These are phyloP conservation scores for Amblyopsis hoosieri DNA, from an alignment of 2,797 vertebrate genomes.

Conservation along the genomic window DNA sequence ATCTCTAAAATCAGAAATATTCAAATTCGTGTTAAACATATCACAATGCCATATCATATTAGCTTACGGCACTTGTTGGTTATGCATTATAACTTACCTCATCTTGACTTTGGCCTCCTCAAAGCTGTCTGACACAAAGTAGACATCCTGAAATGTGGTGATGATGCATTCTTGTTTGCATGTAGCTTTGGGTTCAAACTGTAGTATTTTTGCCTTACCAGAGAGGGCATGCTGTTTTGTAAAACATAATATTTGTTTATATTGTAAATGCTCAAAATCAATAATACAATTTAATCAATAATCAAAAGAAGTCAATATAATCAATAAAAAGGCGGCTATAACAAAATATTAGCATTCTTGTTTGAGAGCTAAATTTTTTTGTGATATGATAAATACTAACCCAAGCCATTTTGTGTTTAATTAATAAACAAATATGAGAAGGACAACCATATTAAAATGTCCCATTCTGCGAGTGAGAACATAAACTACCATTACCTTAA, in stretches of 20 bases:
- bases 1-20: conserved; percentile 78
- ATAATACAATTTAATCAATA: not conserved
- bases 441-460: not conserved
- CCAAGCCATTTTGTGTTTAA: not conserved
- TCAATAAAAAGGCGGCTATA: not conserved
- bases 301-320: not conserved
- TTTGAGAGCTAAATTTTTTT: not conserved
- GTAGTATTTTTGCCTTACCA: conserved; percentile 86
- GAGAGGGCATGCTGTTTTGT: conserved; percentile 87
- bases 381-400: not conserved
- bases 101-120: conserved; percentile 97
- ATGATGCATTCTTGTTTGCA: conserved; percentile 95
- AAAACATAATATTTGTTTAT: not conserved
- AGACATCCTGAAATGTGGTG: conserved; percentile 94
- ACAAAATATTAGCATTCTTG: not conserved
- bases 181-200: conserved; percentile 90
- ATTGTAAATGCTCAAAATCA: not conserved
- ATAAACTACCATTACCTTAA: conserved; percentile 73
- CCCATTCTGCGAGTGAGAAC: not conserved
- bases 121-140: conserved; percentile 95
- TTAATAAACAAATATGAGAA: not conserved
- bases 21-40: not conserved
- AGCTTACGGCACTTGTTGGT: not conserved
- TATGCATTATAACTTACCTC: conserved; percentile 77
- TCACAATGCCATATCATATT: not conserved